Evolutionary conservation across 2,888 invertebrate species (phyloP).

Genomic region (Mellilla xanthometata): DNA sequence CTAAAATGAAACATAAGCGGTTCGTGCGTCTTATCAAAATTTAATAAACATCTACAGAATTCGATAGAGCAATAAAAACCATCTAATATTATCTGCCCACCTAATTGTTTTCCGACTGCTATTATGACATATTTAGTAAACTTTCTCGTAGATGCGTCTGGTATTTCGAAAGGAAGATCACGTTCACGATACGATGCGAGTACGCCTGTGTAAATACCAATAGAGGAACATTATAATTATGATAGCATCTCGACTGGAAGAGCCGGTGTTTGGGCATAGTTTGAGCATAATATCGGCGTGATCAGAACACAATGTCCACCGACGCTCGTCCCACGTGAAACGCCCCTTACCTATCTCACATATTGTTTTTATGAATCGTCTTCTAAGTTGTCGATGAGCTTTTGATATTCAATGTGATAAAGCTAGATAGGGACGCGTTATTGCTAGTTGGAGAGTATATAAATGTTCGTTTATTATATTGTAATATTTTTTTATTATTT

Average conservation of each 20-base stretch:
- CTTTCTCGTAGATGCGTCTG: constrained; percentile 29
- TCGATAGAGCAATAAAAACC: constrained; percentile 32
- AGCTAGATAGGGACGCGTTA: no score
- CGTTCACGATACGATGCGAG: constrained; percentile 28
- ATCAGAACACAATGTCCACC: constrained; percentile 75
- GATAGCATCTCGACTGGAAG: constrained; percentile 62
- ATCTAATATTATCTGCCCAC: constrained; percentile 15
- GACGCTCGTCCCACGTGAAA: constrained; percentile 71
- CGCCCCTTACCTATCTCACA: constrained; percentile 63
- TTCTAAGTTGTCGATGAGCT: constrained; percentile 56
- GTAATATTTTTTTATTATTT: no score
- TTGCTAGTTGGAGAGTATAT: no score
- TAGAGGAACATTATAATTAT: constrained; percentile 77
- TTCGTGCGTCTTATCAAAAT: constrained; percentile 24
- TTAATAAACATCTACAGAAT: constrained; percentile 19
- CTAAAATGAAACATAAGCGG: constrained; percentile 16
- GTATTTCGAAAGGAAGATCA: constrained; percentile 33
- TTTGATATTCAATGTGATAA: constrained; percentile 45
- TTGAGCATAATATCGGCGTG: constrained; percentile 63
- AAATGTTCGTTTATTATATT: no score
- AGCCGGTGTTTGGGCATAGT: constrained; percentile 68
- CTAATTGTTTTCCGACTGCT: constrained; percentile 28
- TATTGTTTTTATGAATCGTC: constrained; percentile 58
- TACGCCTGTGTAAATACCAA: constrained; percentile 69
- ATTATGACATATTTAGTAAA: constrained; percentile 34